phyloP scores from a whole-genome alignment of 2,888 invertebrate species.

The Eledona agricola region DNA sequence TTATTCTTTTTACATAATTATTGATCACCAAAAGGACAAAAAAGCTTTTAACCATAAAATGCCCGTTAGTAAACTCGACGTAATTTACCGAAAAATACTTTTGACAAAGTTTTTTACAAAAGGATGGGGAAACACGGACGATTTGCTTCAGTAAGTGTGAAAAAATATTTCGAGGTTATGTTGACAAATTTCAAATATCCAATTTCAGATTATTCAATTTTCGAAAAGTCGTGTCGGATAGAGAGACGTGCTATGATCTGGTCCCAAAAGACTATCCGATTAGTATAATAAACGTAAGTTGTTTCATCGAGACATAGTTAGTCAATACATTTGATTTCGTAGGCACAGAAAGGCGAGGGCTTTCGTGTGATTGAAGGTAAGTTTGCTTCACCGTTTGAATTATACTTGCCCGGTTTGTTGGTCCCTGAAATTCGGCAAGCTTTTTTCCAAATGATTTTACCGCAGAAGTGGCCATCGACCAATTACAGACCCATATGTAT shows the following conservation, averaged over 20 bases:
- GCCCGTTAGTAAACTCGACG: slow-evolving; percentile 69
- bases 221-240: slow-evolving; percentile 84
- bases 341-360: slow-evolving; percentile 80
- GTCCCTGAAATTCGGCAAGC: slow-evolving; percentile 85
- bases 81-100: slow-evolving; percentile 85
- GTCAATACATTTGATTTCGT: slow-evolving; percentile 43
- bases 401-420: slow-evolving; percentile 85
- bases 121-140: slow-evolving; percentile 96
- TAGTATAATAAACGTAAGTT: slow-evolving; percentile 81
- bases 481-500: slow-evolving; percentile 85
- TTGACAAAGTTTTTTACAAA: slow-evolving; percentile 92
- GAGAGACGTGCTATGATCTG: slow-evolving; percentile 83
- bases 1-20: too few species aligned
- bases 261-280: slow-evolving; percentile 86
- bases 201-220: slow-evolving; percentile 89
- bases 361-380: slow-evolving; percentile 84
- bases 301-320: background rate
- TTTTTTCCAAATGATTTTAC: slow-evolving; percentile 85
- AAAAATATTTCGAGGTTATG: slow-evolving; percentile 24
- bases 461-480: slow-evolving; percentile 77
- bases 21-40: too few species aligned
- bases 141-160: slow-evolving; percentile 74
- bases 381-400: slow-evolving; percentile 85
- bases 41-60: too few species aligned
- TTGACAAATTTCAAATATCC: too few species aligned